Conservation (phyloP, 2,797 vertebrate genomes). For the Strix occidentalis region DNA sequence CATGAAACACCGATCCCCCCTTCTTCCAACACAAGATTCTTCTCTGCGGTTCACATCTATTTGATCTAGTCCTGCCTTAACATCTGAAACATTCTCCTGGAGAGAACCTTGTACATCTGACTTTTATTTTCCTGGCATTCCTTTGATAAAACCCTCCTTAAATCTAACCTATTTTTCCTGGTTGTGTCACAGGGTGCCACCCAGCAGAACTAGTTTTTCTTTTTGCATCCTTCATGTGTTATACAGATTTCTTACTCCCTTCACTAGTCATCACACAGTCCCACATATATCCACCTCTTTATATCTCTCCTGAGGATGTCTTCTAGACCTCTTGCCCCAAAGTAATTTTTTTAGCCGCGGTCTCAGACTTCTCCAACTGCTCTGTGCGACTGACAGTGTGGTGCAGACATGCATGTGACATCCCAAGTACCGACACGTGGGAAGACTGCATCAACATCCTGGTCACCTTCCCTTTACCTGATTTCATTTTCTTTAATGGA, state of each 20-base stretch:
- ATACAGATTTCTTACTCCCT: background rate
- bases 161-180: background rate
- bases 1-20: background rate
- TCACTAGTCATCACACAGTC: background rate
- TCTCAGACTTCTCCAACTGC: background rate
- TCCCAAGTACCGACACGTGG: accelerated
- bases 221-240: background rate
- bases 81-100: background rate
- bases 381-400: background rate
- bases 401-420: background rate
- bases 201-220: background rate
- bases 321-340: background rate
- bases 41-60: background rate
- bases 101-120: background rate
- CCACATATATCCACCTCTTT: background rate
- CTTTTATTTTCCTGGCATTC: background rate
- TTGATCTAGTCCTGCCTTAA: background rate
- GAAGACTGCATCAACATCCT: background rate
- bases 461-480: background rate
- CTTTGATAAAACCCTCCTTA: background rate
- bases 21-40: background rate
- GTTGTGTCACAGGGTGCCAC: background rate
- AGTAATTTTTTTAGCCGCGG: background rate
- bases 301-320: background rate
- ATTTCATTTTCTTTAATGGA: background rate